Evolutionary conservation across 2,113 vertebrate species (phyloP), one percentile per base, ranked within the genome.

Genomic region (Phrynocephalus versicolor): DNA sequence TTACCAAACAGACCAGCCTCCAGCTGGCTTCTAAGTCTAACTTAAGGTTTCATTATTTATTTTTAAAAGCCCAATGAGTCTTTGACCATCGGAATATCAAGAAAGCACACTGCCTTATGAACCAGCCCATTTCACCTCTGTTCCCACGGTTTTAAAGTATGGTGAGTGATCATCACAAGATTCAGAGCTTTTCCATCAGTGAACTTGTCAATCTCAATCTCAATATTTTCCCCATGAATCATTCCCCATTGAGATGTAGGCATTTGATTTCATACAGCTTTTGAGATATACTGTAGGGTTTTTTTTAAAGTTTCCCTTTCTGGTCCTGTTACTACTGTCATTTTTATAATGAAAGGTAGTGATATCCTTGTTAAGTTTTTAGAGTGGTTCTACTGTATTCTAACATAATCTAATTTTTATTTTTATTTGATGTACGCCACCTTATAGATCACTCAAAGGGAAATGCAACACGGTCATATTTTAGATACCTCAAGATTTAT

Each of bases 401-500:
- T 64, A 79, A 64, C 18, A 60, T 70, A 45, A 57, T 35, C n/a
- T 57, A 30, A 10, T 57, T 41, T 79, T 41, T 16, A 5, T 79
- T 79, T 62, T 41, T 64, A 39, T 79, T 41, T 72, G 69, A 82
- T 16, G 2, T 30, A 57, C 71, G 33, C 33, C 8, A 70, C 35
- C 35, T 39, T 39, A 33, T 82, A 69, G 15, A 64, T 79, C 14
- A 41, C 39, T 39, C 25, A 18, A 21, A 35, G 62, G 57, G 77
- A 37, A 78, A 33, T 21, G 58, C 7, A 67, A 27, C 27, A 64
- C 64, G 30, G 64, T 30, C 7, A 67, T 67, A 67, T 67, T 67
- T 67, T 64, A 79, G 77, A 62, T 65, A 80, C 6, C 39, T 80
- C 37, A 77, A 78, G 74, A 69, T 37, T 76, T 67, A 76, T 27